These are phyloP conservation scores for Diglossa cyanea DNA, from an alignment of 2,797 vertebrate genomes.

Conservation along the genomic window DNA sequence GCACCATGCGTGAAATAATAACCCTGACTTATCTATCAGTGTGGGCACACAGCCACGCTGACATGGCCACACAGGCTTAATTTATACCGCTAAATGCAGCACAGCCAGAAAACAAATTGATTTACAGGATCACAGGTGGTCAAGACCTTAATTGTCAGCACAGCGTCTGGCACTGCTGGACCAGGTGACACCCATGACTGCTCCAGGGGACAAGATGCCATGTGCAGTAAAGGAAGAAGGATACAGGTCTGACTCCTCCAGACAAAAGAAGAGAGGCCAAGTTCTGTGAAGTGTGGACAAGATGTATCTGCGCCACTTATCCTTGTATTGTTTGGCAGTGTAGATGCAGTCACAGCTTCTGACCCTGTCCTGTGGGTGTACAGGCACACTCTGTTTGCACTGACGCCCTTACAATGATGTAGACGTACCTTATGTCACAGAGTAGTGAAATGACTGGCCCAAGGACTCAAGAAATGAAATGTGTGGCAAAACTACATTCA, in stretches of 20 bases:
- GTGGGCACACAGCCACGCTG: neutral
- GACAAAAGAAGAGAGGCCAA: neutral
- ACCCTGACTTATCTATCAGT: neutral
- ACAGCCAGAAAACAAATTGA: conserved; percentile 20
- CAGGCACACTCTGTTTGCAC: neutral
- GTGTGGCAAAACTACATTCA: neutral
- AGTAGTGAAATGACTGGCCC: neutral
- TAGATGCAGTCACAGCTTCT: neutral
- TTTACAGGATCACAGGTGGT: neutral
- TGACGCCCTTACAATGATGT: neutral
- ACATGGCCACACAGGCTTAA: neutral
- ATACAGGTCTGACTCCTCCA: neutral
- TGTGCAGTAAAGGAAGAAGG: neutral
- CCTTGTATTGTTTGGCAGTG: neutral
- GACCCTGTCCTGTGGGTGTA: neutral
- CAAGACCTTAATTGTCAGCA: neutral
- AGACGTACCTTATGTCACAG: neutral
- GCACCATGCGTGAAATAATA: neutral
- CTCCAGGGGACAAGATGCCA: neutral
- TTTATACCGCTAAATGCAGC: neutral
- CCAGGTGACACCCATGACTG: neutral
- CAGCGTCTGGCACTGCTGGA: neutral
- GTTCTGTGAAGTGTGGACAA: neutral
- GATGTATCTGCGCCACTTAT: neutral
- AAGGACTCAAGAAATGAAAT: neutral